phyloP scores from a whole-genome alignment of 2,888 invertebrate genomes.

The Troides helena region DNA sequence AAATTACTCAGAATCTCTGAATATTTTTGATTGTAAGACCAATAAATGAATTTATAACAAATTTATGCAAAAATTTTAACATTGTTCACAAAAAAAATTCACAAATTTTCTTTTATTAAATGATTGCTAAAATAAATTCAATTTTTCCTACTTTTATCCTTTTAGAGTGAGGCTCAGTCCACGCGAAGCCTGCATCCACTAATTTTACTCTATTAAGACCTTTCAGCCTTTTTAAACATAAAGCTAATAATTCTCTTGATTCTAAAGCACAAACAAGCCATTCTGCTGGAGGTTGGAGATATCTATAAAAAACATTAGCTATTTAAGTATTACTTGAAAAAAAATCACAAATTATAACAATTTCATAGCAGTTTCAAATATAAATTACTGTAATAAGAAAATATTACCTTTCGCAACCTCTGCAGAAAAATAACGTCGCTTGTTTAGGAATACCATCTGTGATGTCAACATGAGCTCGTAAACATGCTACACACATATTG shows the following conservation, averaged over 20 bases:
- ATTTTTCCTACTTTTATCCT: slow-evolving; percentile 88
- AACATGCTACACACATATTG: slow-evolving; percentile 98
- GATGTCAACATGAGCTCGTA: slow-evolving; percentile 95
- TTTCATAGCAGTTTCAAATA: background rate
- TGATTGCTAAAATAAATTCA: background rate
- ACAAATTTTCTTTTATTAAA: no score
- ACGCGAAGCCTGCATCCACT: slow-evolving; percentile 97
- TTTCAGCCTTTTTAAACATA: slow-evolving; percentile 96
- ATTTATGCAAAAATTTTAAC: no score
- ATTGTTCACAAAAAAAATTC: background rate
- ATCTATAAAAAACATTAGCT: slow-evolving; percentile 65
- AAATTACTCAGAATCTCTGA: no score
- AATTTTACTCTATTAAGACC: slow-evolving; percentile 93
- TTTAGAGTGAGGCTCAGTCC: slow-evolving; percentile 99
- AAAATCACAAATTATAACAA: background rate
- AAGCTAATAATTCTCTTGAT: slow-evolving; percentile 91
- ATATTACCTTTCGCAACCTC: slow-evolving; percentile 91
- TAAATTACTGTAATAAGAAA: background rate
- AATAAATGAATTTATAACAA: no score
- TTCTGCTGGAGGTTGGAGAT: slow-evolving; percentile 94
- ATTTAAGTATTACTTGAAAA: background rate
- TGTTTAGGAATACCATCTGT: slow-evolving; percentile 98
- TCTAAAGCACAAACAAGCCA: slow-evolving; percentile 94
- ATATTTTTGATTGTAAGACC: no score
- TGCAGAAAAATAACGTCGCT: slow-evolving; percentile 92